These are phyloP conservation scores for Netelia virgata DNA, from an alignment of 2,888 invertebrate species.

Conservation along the genomic window DNA sequence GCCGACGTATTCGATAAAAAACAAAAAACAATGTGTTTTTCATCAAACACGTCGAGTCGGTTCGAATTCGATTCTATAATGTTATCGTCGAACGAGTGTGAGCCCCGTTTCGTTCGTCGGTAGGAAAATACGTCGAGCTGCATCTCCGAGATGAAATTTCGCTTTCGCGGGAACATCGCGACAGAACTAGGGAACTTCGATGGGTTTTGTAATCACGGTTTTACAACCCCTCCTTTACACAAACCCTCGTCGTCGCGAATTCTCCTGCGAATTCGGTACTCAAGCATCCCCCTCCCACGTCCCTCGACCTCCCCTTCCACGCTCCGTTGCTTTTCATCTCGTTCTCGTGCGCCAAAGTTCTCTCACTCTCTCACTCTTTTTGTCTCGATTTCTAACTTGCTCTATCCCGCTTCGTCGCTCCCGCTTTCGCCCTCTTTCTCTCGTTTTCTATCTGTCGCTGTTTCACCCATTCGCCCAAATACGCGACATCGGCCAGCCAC, in stretches of 20 bases:
- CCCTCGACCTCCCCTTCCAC: slow-evolving; percentile 1
- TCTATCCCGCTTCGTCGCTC: background rate
- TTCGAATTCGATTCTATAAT: slow-evolving; percentile 11
- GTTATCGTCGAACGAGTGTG: background rate
- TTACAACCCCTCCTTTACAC: background rate
- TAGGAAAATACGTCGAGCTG: slow-evolving; percentile 16
- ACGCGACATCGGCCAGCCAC: slow-evolving; percentile 56
- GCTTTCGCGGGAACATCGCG: slow-evolving; percentile 37
- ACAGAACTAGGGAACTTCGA: slow-evolving; percentile 47
- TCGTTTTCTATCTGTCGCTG: slow-evolving; percentile 28
- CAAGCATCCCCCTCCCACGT: background rate
- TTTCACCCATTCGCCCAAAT: slow-evolving; percentile 60
- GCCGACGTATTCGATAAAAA: background rate
- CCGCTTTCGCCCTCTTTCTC: background rate
- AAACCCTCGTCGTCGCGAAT: slow-evolving; percentile 19
- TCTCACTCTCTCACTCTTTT: slow-evolving; percentile 7
- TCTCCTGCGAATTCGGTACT: slow-evolving; percentile 52
- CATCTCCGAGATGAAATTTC: slow-evolving; percentile 30
- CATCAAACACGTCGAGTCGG: background rate
- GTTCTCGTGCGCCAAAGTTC: slow-evolving; percentile 55
- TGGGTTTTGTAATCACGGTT: slow-evolving; percentile 55
- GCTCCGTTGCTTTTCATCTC: slow-evolving; percentile 40
- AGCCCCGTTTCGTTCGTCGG: background rate
- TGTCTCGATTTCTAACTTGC: background rate
- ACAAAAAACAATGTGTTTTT: background rate